Percentiles rank a stretch among this genome's conserved stretches.
Evolutionary conservation across 1,140 invertebrate species (phyloP).

Genomic region (Hylyphantes graminicola): DNA sequence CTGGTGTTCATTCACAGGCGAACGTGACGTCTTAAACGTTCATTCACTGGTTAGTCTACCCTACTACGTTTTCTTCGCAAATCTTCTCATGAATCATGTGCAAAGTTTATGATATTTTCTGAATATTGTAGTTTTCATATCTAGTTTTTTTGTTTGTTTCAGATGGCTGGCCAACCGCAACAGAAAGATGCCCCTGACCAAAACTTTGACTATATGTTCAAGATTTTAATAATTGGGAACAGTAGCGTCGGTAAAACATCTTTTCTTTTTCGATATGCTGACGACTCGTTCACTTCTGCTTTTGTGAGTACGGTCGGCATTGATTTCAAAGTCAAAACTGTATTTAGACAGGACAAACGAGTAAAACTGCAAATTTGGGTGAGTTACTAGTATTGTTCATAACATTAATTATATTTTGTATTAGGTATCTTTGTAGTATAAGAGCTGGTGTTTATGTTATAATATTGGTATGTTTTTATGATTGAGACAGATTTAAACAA

Average conservation of each 20-base stretch:
- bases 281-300: conserved; percentile 99
- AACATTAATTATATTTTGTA: not conserved
- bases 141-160: not conserved
- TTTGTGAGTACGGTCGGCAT: conserved; percentile 99
- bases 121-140: not conserved
- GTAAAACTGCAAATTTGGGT: conserved; percentile 97
- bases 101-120: not conserved
- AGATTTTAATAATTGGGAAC: conserved; percentile 98
- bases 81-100: too few species aligned
- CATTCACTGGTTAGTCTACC: too few species aligned
- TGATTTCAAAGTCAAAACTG: conserved; percentile 99
- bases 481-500: not conserved
- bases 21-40: too few species aligned
- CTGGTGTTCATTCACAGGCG: too few species aligned
- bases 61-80: too few species aligned
- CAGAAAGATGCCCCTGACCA: conserved; percentile 99
- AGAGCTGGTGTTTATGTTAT: not conserved
- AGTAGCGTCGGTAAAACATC: conserved; percentile 99
- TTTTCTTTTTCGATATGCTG: conserved; percentile 98
- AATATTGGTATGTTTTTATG: not conserved
- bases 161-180: conserved; percentile 58
- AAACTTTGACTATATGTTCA: conserved; percentile 99
- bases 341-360: conserved; percentile 95
- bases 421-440: not conserved
- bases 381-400: conserved; percentile 65